Evolutionary conservation across 2,113 vertebrate genomes (phyloP).

Genomic region (Ophthalmolycus amberensis): DNA sequence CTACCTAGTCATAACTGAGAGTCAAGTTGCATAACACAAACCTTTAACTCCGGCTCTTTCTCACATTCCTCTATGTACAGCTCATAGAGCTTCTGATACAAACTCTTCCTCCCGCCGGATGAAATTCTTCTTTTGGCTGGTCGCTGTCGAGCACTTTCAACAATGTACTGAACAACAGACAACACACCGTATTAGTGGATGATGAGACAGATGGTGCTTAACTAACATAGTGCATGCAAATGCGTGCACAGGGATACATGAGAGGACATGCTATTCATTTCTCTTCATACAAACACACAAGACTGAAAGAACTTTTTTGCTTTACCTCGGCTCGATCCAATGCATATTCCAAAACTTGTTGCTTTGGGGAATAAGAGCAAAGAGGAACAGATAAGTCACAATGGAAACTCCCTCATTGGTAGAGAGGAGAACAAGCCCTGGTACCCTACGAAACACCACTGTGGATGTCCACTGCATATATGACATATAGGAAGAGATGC

Average conservation of each 20-base stretch:
- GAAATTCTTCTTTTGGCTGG: conserved; percentile 93
- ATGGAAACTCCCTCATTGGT: neutral
- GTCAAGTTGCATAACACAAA: conserved; percentile 70
- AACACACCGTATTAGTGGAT: neutral
- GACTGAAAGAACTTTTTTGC: conserved; percentile 9
- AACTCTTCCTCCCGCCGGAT: conserved; percentile 93
- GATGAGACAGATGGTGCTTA: neutral
- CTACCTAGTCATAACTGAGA: conserved; percentile 7
- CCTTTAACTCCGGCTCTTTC: conserved; percentile 99
- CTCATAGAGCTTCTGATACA: conserved; percentile 99
- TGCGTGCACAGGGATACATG: neutral
- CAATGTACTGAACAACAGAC: conserved; percentile 90
- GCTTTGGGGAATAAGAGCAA: conserved; percentile 80
- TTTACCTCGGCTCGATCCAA: conserved; percentile 98
- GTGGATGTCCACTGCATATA: neutral
- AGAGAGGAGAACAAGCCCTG: neutral
- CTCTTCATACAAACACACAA: neutral
- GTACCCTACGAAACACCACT: neutral
- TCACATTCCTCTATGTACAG: conserved; percentile 99
- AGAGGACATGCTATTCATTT: neutral
- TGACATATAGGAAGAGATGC: neutral
- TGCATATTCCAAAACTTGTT: conserved; percentile 97
- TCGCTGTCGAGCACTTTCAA: conserved; percentile 97
- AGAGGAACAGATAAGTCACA: conserved; percentile 23
- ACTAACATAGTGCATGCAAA: neutral